Evolutionary conservation across 53 echinoderm and acorn worm species (phyloP).

Genomic region (Holothuria scabra): DNA sequence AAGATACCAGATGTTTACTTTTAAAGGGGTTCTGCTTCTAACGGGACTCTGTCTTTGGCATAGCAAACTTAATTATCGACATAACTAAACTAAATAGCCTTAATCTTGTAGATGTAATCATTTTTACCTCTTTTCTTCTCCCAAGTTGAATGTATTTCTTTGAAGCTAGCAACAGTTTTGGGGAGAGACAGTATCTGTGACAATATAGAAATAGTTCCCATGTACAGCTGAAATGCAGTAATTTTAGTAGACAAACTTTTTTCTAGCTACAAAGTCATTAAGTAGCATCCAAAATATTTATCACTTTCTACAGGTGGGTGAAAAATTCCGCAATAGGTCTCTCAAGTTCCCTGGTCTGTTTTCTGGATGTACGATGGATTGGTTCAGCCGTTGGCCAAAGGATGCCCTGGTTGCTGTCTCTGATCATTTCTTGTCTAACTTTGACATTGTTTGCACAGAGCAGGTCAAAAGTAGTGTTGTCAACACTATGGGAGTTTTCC

Average conservation of each 20-base stretch:
- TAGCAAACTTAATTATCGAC: too few relatives aligned
- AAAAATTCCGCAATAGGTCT: constrained; percentile 99
- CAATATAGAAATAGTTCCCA: not conserved
- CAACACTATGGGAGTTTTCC: constrained; percentile 94
- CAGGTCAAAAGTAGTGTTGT: constrained; percentile 91
- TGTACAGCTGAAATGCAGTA: too few relatives aligned
- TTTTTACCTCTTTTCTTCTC: too few relatives aligned
- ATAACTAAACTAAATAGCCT: too few relatives aligned
- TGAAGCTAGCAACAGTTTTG: too few relatives aligned
- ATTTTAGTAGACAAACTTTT: not conserved
- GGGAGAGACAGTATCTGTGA: too few relatives aligned
- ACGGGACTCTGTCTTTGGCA: too few relatives aligned
- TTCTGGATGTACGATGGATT: constrained; percentile 99
- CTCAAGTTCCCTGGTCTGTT: constrained; percentile 98
- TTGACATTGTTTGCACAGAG: constrained; percentile 88
- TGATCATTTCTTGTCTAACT: constrained; percentile 88
- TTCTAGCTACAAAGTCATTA: not conserved
- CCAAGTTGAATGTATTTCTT: too few relatives aligned
- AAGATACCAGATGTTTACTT: too few relatives aligned
- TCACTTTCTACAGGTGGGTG: constrained; percentile 75
- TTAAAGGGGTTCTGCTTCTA: too few relatives aligned
- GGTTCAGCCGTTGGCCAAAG: constrained; percentile 99
- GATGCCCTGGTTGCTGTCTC: constrained; percentile 97
- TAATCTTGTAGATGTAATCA: too few relatives aligned
- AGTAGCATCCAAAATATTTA: too few relatives aligned